Percentiles rank a stretch among this genome's conserved stretches.
These are phyloP conservation scores for Nymphalis io DNA, from an alignment of 1,140 invertebrate genomes.

Conservation along the genomic window DNA sequence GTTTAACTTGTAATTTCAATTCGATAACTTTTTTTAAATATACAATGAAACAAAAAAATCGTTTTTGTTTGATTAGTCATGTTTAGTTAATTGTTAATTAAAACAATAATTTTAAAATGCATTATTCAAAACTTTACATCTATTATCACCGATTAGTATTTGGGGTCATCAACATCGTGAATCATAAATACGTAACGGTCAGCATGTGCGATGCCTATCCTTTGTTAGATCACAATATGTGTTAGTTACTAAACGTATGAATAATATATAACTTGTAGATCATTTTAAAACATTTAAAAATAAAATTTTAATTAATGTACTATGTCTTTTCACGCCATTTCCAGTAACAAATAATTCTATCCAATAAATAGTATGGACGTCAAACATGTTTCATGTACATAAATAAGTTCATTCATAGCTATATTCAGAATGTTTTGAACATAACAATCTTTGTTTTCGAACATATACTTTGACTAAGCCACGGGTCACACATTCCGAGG, in stretches of 20 bases:
- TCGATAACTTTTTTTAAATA: not conserved
- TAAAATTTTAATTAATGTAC: too few species aligned
- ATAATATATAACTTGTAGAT: not conserved
- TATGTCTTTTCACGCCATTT: too few species aligned
- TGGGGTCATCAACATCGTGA: slow-evolving; percentile 31
- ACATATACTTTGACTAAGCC: slow-evolving; percentile 28
- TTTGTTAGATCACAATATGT: not conserved
- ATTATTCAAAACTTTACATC: slow-evolving; percentile 23
- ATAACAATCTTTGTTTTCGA: slow-evolving; percentile 27
- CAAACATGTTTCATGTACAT: slow-evolving; percentile 4
- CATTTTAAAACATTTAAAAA: too few species aligned
- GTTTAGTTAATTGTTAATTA: not conserved
- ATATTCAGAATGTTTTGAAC: slow-evolving; percentile 32
- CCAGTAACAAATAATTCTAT: not conserved
- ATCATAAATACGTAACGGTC: slow-evolving; percentile 23
- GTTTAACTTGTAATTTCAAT: not conserved
- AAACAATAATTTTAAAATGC: not conserved
- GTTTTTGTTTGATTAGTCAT: not conserved
- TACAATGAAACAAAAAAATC: not conserved
- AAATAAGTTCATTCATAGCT: slow-evolving; percentile 34
- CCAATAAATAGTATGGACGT: not conserved
- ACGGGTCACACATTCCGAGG: slow-evolving; percentile 19
- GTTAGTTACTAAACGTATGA: not conserved
- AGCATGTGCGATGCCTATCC: slow-evolving; percentile 1
- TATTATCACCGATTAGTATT: slow-evolving; percentile 31